A percentile compares a stretch with the other conserved stretches of the same genome.
These are phyloP conservation scores for Scolopax bukidnonensis DNA, from an alignment of 2,797 vertebrate genomes.

Conservation along the genomic window DNA sequence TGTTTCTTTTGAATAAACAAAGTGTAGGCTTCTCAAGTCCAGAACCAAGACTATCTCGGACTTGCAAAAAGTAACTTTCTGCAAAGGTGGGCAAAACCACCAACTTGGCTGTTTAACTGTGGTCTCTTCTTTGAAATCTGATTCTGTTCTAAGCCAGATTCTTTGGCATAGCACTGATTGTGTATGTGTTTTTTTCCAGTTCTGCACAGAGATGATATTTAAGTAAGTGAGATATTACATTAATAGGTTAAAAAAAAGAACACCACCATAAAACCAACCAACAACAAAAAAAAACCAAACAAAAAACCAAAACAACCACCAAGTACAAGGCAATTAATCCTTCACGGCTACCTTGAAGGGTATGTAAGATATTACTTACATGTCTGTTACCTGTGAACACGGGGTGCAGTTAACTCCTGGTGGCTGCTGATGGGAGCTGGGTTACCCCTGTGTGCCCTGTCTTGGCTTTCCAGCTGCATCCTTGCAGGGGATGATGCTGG, in stretches of 20 bases:
- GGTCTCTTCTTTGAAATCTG: neutral
- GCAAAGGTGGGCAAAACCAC: neutral
- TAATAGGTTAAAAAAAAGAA: neutral
- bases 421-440: rapidly evolving
- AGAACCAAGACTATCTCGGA: neutral
- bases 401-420: rapidly evolving
- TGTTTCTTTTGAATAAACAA: neutral
- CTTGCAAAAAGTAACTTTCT: neutral
- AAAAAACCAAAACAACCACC: no score
- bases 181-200: neutral
- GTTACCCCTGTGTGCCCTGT: no score
- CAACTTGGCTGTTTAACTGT: neutral
- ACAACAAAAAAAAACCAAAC: no score
- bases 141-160: neutral
- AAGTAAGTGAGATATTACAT: neutral
- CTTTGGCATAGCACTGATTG: rapidly evolving
- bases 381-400: rapidly evolving
- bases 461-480: neutral
- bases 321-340: neutral
- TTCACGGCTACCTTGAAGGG: neutral
- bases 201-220: neutral
- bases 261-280: no score
- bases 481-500: rapidly evolving
- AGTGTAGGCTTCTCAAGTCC: neutral
- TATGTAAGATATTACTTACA: no score